These are phyloP conservation scores for Halcyon leucocephala DNA, from an alignment of 2,797 vertebrate species.

Conservation along the genomic window DNA sequence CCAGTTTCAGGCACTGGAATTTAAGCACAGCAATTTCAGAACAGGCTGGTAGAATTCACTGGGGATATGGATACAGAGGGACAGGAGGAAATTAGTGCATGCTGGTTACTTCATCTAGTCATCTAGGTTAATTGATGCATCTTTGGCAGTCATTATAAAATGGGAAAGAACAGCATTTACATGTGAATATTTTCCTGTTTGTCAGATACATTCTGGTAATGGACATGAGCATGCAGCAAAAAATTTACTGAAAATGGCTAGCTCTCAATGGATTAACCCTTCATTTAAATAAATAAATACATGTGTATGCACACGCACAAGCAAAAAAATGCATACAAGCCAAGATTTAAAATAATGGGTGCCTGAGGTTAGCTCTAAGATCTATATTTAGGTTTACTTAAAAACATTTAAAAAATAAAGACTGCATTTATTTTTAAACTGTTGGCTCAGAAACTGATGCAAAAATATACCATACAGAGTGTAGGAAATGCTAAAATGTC, in stretches of 20 bases:
- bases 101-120: neutral
- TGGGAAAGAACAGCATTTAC: neutral
- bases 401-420: constrained; percentile 22
- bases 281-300: neutral
- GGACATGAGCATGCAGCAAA: neutral
- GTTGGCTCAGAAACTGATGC: neutral
- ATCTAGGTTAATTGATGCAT: constrained; percentile 30
- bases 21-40: neutral
- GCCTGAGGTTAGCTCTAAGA: neutral
- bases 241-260: neutral
- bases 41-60: neutral
- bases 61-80: neutral
- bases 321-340: neutral
- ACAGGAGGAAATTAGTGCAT: constrained; percentile 5
- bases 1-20: constrained; percentile 24
- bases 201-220: neutral
- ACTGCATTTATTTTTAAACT: constrained; percentile 25
- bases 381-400: neutral
- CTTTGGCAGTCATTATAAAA: constrained; percentile 1
- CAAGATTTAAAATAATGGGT: neutral
- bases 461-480: neutral
- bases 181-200: neutral
- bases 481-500: neutral
- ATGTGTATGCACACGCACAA: neutral
- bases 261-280: neutral